Conservation (phyloP, 2,113 vertebrate species). For the Hippocampus comes region DNA sequence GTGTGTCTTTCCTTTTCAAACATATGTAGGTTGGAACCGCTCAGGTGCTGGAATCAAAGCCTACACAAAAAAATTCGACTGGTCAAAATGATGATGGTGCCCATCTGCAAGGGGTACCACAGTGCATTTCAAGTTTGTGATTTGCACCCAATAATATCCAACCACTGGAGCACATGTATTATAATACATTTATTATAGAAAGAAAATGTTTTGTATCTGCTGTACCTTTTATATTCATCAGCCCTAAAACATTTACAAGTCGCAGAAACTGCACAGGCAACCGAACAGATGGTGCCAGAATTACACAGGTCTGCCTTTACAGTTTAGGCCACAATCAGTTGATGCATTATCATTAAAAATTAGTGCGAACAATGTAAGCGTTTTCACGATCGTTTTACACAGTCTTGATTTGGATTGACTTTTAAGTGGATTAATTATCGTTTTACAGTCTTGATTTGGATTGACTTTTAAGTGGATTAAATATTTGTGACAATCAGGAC, state of each 20-base stretch:
- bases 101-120: no score
- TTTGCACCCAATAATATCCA: no score
- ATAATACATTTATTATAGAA: no score
- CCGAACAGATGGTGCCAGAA: background rate
- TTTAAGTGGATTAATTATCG: background rate
- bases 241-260: background rate
- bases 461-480: background rate
- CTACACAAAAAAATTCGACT: no score
- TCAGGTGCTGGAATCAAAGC: background rate
- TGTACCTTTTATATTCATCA: background rate
- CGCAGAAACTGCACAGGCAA: background rate
- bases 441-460: background rate
- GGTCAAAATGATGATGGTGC: no score
- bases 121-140: no score
- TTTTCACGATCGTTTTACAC: background rate
- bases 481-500: background rate
- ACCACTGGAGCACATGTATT: no score
- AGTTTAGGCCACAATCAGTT: background rate
- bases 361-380: background rate
- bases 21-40: background rate
- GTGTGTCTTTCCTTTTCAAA: background rate
- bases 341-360: background rate
- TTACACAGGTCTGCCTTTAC: background rate
- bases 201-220: background rate
- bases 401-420: background rate